These are phyloP conservation scores for Tuberolachnus salignus DNA, from an alignment of 2,888 invertebrate genomes.

Conservation along the genomic window DNA sequence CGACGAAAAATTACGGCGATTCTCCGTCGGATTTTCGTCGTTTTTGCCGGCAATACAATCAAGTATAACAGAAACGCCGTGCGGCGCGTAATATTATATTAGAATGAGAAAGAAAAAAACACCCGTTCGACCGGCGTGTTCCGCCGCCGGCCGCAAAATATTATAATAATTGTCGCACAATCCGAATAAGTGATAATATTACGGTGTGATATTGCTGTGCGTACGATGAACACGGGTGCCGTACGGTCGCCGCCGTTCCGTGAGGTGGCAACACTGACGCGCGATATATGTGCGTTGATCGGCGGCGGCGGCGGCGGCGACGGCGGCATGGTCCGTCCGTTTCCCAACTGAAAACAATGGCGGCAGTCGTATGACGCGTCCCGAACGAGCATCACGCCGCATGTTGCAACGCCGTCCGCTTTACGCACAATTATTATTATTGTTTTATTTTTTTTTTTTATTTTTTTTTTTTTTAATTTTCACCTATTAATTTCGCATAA, in stretches of 20 bases:
- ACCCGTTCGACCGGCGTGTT: neutral
- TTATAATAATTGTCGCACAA: neutral
- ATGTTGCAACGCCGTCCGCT: slow-evolving; percentile 10
- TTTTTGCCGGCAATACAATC: neutral
- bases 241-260: neutral
- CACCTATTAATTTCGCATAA: neutral
- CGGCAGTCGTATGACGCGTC: slow-evolving; percentile 56
- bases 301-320: slow-evolving; percentile 45
- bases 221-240: neutral
- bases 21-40: neutral
- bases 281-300: slow-evolving; percentile 19
- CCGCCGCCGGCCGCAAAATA: neutral
- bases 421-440: neutral
- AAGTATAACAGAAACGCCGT: neutral
- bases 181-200: neutral
- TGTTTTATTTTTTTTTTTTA: neutral
- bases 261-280: slow-evolving; percentile 46
- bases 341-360: slow-evolving; percentile 56
- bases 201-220: neutral
- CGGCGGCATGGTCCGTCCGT: slow-evolving; percentile 56
- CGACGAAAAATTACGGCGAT: slow-evolving; percentile 13
- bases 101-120: no score
- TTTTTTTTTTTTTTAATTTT: neutral
- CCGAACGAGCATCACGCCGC: slow-evolving; percentile 2
- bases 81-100: no score